phyloP scores from a whole-genome alignment of 2,888 invertebrate genomes.

The Anagyrus pseudococci region DNA sequence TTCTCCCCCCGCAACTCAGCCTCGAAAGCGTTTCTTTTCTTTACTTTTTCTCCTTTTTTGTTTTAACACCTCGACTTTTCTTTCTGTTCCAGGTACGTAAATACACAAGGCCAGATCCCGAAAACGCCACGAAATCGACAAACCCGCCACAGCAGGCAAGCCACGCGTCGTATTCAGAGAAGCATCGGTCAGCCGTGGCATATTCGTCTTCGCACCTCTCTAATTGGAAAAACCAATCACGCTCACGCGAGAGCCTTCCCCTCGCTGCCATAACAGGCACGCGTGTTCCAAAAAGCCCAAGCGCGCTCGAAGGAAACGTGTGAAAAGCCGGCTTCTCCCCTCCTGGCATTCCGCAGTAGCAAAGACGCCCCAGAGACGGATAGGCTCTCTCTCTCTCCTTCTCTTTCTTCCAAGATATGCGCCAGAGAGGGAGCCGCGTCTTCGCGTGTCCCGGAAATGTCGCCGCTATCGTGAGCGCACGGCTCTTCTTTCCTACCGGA shows the following conservation, averaged over 20 bases:
- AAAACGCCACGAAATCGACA: neutral
- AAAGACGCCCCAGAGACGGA: too few species aligned
- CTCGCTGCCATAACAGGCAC: neutral
- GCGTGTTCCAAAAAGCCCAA: neutral
- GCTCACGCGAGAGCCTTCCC: slow-evolving; percentile 7
- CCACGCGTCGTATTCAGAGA: too few species aligned
- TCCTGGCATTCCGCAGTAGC: too few species aligned
- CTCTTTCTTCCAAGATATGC: too few species aligned
- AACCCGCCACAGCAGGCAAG: too few species aligned
- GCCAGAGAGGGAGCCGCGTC: too few species aligned
- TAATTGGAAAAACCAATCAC: slow-evolving; percentile 35
- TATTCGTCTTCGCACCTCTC: slow-evolving; percentile 10
- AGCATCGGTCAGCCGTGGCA: too few species aligned
- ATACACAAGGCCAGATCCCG: neutral
- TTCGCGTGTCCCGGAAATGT: too few species aligned
- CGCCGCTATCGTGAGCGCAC: neutral
- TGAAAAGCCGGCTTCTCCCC: slow-evolving; percentile 9
- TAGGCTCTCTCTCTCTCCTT: too few species aligned
- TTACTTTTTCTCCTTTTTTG: too few species aligned
- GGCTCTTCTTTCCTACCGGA: neutral
- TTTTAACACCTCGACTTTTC: slow-evolving; percentile 1
- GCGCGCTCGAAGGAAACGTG: slow-evolving; percentile 4
- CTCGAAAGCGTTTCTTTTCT: too few species aligned
- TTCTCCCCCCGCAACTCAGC: too few species aligned
- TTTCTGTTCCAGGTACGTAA: slow-evolving; percentile 35